Conservation (phyloP, 2,797 vertebrate species). For the Dipus sagitta region DNA sequence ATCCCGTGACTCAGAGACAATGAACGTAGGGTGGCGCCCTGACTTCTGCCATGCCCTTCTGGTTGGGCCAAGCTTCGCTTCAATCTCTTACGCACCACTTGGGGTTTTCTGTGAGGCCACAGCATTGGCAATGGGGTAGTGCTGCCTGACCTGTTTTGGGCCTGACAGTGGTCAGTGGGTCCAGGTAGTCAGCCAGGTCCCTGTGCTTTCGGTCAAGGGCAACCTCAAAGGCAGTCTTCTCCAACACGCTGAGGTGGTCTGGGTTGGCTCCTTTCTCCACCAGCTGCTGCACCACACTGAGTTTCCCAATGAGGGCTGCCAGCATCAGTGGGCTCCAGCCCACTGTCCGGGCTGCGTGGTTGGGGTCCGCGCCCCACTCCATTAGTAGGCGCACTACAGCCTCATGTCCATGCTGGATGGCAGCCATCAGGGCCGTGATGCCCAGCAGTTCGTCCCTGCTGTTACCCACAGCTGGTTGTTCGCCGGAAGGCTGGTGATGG, state of each 20-base stretch:
- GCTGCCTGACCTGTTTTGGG: slow-evolving; percentile 92
- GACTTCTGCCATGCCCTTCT: background rate
- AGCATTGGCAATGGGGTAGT: rapidly evolving
- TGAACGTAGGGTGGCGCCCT: background rate
- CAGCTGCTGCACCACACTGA: slow-evolving; percentile 93
- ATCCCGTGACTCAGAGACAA: background rate
- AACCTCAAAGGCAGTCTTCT: slow-evolving; percentile 96
- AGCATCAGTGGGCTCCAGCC: slow-evolving; percentile 97
- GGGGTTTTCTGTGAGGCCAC: background rate
- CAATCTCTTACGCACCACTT: background rate
- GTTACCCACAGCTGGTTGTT: slow-evolving; percentile 85
- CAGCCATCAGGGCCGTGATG: slow-evolving; percentile 94
- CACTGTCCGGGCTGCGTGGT: slow-evolving; percentile 91
- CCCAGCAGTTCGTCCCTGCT: slow-evolving; percentile 91
- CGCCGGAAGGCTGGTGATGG: slow-evolving; percentile 90
- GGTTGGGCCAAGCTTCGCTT: background rate
- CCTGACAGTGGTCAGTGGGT: slow-evolving; percentile 94
- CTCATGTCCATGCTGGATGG: slow-evolving; percentile 94
- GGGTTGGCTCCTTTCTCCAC: slow-evolving; percentile 96
- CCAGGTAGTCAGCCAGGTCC: slow-evolving; percentile 94
- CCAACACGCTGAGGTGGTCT: slow-evolving; percentile 93
- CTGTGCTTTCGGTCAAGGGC: slow-evolving; percentile 94
- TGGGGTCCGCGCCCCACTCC: slow-evolving; percentile 97
- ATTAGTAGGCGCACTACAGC: slow-evolving; percentile 91
- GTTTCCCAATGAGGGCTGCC: slow-evolving; percentile 92